phyloP scores from a whole-genome alignment of 2,797 vertebrate species.

The Pseudochirops corinnae region DNA sequence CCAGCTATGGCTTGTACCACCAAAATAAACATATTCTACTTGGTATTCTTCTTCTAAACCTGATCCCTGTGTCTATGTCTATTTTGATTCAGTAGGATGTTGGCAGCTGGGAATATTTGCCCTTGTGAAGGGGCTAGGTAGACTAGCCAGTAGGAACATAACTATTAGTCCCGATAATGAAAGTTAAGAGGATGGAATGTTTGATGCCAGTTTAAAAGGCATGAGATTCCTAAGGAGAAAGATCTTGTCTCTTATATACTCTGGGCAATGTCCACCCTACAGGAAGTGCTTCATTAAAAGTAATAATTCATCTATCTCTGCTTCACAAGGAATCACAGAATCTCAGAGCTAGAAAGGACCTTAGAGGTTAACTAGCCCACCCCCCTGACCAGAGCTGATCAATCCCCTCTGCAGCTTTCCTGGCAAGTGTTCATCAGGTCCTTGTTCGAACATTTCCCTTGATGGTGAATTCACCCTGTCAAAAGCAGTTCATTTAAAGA shows the following conservation, averaged over 20 bases:
- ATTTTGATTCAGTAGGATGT: background rate
- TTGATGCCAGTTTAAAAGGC: background rate
- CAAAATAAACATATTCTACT: background rate
- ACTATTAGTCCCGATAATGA: background rate
- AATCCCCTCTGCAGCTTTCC: background rate
- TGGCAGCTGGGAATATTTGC: background rate
- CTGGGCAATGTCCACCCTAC: background rate
- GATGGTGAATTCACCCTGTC: background rate
- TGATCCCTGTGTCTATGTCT: background rate
- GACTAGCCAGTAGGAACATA: background rate
- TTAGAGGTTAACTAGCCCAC: background rate
- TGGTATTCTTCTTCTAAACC: background rate
- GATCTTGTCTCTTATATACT: background rate
- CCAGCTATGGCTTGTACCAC: background rate
- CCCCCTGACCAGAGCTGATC: background rate
- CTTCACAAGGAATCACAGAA: background rate
- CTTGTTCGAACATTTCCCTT: background rate
- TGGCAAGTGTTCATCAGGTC: background rate
- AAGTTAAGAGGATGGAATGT: background rate
- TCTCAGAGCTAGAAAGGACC: background rate
- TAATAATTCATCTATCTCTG: background rate
- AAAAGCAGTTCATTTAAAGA: background rate
- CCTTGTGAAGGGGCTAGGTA: conserved; percentile 11
- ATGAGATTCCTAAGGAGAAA: background rate
- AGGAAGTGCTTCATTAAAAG: conserved; percentile 31